Evolutionary conservation across 2,797 vertebrate species (phyloP).

Genomic region (Oreochromis grahami): DNA sequence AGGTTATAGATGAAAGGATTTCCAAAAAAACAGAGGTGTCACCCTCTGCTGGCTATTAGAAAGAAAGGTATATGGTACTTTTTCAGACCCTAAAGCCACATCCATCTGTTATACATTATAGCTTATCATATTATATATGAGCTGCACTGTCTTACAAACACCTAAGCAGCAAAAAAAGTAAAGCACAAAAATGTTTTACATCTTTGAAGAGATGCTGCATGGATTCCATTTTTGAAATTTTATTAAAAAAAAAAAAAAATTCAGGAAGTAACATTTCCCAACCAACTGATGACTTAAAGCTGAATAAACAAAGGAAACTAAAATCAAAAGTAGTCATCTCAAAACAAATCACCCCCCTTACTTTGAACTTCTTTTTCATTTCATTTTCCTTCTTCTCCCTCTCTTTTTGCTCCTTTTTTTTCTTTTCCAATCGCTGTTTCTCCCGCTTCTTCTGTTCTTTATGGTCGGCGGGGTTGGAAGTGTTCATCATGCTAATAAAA

Average conservation of each 20-base stretch:
- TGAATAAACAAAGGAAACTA: neutral
- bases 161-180: neutral
- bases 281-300: neutral
- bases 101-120: neutral
- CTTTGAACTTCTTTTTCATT: constrained; percentile 80
- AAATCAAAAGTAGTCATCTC: neutral
- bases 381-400: constrained; percentile 76
- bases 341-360: constrained; percentile 23
- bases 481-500: neutral
- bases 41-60: neutral
- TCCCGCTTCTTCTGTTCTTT: constrained; percentile 76
- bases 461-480: constrained; percentile 49
- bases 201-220: fast-evolving
- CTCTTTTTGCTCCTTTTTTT: constrained; percentile 77
- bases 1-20: neutral
- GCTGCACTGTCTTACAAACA: neutral
- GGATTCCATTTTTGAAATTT: neutral
- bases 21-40: neutral
- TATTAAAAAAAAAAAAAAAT: neutral
- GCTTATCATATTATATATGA: fast-evolving
- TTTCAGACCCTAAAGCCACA: neutral
- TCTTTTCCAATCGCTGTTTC: constrained; percentile 75
- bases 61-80: neutral
- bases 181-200: neutral
- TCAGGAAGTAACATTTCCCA: neutral